A percentile compares a stretch with the other conserved stretches of the same genome.
Conservation (phyloP, 1,140 invertebrate genomes). For the Scylla paramamosain region DNA sequence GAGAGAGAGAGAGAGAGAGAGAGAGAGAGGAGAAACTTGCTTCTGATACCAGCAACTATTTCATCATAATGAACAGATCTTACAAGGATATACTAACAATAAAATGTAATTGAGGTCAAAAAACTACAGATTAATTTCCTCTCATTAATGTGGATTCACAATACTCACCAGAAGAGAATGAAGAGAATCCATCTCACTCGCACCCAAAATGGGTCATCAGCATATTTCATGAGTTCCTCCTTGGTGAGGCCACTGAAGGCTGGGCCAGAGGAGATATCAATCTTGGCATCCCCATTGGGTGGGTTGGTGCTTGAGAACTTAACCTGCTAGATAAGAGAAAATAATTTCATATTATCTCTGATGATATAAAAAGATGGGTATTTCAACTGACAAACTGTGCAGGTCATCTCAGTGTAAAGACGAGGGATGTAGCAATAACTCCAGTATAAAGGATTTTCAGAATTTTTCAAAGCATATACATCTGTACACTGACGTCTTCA, state of each 20-base stretch:
- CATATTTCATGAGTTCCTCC: conserved; percentile 93
- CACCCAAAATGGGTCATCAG: conserved; percentile 95
- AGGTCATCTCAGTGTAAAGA: background rate
- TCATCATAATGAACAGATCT: no score
- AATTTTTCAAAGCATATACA: no score
- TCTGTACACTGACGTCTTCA: no score
- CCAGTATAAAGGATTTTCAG: no score
- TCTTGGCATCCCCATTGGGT: conserved; percentile 70
- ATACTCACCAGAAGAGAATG: conserved; percentile 89
- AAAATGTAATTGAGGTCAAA: background rate
- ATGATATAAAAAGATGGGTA: no score
- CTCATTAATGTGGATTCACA: background rate
- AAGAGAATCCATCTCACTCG: conserved; percentile 91
- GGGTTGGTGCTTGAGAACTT: conserved; percentile 64
- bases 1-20: no score
- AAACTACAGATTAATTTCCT: background rate
- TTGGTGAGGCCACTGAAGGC: conserved; percentile 91
- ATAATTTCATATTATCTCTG: background rate
- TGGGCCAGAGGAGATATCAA: conserved; percentile 40
- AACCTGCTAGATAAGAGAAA: conserved; percentile 33
- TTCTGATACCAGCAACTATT: no score
- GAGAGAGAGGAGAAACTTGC: no score
- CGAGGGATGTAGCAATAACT: no score
- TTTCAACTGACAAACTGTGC: no score
- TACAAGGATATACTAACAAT: background rate